A percentile compares a stretch with the other conserved stretches of the same genome.
These are phyloP conservation scores for Pyrgus malvae DNA, from an alignment of 2,888 invertebrate genomes.

Conservation along the genomic window DNA sequence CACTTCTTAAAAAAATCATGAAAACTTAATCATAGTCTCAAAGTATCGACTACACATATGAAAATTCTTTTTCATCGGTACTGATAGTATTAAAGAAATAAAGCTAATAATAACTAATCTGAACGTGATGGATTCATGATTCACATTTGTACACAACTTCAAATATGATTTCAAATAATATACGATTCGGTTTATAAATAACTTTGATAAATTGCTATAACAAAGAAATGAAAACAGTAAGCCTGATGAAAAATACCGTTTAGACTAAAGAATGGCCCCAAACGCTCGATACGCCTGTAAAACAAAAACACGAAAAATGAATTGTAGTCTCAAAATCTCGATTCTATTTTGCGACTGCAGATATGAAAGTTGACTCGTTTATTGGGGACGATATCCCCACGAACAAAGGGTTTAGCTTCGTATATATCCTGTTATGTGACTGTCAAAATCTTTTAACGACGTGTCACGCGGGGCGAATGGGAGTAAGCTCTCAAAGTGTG, in stretches of 20 bases:
- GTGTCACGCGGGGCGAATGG: neutral
- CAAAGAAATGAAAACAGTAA: too few species aligned
- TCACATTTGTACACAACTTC: too few species aligned
- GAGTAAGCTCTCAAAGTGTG: neutral
- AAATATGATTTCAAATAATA: too few species aligned
- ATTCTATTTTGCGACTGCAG: slow-evolving; percentile 1
- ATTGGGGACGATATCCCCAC: neutral
- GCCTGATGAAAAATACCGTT: neutral
- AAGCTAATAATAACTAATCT: too few species aligned
- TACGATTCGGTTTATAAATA: too few species aligned
- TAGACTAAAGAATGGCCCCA: neutral
- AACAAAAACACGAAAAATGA: slow-evolving; percentile 12
- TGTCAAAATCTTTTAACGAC: slow-evolving; percentile 9
- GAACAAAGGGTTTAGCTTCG: slow-evolving; percentile 5
- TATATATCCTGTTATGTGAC: slow-evolving; percentile 2
- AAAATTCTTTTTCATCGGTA: too few species aligned
- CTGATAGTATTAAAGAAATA: too few species aligned
- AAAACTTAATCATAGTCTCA: too few species aligned
- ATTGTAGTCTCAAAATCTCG: slow-evolving; percentile 6
- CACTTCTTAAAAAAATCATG: too few species aligned
- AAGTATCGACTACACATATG: too few species aligned
- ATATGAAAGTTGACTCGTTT: slow-evolving; percentile 7
- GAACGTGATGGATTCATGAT: too few species aligned
- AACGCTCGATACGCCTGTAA: neutral
- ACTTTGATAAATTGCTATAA: too few species aligned